Evolutionary conservation across 2,888 invertebrate genomes (phyloP), one percentile per base, ranked within the genome.

Genomic region (Linnaemya tessellans): DNA sequence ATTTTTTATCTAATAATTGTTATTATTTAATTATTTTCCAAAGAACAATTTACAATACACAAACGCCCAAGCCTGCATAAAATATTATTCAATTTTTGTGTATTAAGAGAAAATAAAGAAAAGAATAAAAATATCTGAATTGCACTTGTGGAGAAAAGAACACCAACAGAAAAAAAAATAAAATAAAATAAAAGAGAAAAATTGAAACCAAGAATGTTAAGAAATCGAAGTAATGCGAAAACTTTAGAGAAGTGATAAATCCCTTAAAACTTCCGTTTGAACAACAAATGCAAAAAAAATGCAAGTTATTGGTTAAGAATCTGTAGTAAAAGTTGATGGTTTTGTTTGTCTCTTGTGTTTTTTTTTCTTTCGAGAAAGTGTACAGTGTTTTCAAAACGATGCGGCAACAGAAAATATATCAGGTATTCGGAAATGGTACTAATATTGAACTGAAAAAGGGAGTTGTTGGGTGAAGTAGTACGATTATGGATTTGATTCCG

Each of bases 211-310:
- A 22, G 8, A n/a, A 65, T 25, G 54, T 15, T 13, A 54, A 51
- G 22, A 25, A 43, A 70, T 43, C 13, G 7, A 70, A 41, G 46
- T 41, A 62, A 71, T 18, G 43, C 15, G 35, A 58, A 65, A 75
- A 64, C 62, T 84, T 81, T 49, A 58, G 64, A 64, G 22, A 81
- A 81, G 81, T 81, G 73, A 74, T 84, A 84, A 81, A 84, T 81
- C 74, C 78, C 68, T 81, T 64, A 79, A 64, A 81, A 81, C 78
- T 78, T 84, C 56, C 68, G 38, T 74, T 64, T 77, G 25, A 58
- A 43, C 65, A 80, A 65, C 22, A 74, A 30, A 30, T 30, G 5
- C 2, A 5, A 74, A 11, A 84, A 78, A 41, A 78, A 18, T 22
- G 13, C 11, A 81, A 81, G n/a, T 81, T 81, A 79, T 81, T 84